Percentiles rank a stretch among this genome's conserved stretches.
phyloP scores from a whole-genome alignment of 1,140 invertebrate species.

The Notospermus geniculatus region DNA sequence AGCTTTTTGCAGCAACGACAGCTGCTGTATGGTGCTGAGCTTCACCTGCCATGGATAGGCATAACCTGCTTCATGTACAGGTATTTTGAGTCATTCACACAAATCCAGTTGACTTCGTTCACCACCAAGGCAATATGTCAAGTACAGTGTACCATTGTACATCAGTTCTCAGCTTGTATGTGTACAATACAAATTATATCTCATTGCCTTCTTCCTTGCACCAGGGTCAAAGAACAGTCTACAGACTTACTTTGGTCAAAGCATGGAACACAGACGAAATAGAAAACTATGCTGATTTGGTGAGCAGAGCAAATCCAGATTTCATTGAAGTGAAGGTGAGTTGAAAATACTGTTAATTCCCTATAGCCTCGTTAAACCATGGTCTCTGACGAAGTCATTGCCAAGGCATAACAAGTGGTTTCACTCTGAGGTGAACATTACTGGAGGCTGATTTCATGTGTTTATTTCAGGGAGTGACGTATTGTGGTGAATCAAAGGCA shows the following conservation, averaged over 20 bases:
- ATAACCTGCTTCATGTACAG: not conserved
- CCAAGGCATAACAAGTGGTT: no score
- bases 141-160: no score
- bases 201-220: no score
- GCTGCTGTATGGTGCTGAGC: no score
- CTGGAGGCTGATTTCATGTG: not conserved
- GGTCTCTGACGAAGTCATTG: not conserved
- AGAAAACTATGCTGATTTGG: slow-evolving; percentile 63
- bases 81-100: slow-evolving; percentile 6
- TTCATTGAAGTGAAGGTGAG: slow-evolving; percentile 68
- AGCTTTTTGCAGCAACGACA: no score
- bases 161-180: no score
- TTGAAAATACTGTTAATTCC: not conserved
- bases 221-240: slow-evolving; percentile 66
- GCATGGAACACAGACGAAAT: slow-evolving; percentile 65
- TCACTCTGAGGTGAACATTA: not conserved
- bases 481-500: slow-evolving; percentile 65
- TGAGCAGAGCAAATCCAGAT: slow-evolving; percentile 64
- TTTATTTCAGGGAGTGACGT: slow-evolving; percentile 62
- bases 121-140: no score
- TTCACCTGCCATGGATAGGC: not conserved
- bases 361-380: slow-evolving; percentile 4
- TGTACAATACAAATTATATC: no score
- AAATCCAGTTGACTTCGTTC: not conserved
- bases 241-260: slow-evolving; percentile 67